A percentile compares a stretch with the other conserved stretches of the same genome.
phyloP scores from a whole-genome alignment of 92 coral and sea anemone genomes.

The Bergia sp. region DNA sequence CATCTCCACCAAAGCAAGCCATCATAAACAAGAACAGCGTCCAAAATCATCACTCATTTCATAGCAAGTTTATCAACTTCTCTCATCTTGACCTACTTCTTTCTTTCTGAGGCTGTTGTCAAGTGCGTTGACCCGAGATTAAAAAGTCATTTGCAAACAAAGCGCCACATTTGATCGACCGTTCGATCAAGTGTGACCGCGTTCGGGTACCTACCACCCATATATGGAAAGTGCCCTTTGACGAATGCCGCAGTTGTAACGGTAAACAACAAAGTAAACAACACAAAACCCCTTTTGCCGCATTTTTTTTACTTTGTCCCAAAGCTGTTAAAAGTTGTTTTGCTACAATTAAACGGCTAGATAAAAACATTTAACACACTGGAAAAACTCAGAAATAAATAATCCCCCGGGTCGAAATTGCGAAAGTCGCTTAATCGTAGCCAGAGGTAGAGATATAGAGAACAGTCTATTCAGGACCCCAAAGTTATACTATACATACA shows the following conservation, averaged over 20 bases:
- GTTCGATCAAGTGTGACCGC: conserved; percentile 20
- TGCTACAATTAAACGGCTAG: too few species aligned
- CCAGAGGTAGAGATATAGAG: too few species aligned
- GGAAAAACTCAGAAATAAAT: too few species aligned
- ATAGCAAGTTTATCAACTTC: conserved; percentile 29
- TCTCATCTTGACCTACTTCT: conserved; percentile 48
- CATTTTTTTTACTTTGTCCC: too few species aligned
- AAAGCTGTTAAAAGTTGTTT: too few species aligned
- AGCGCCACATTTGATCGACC: conserved; percentile 10
- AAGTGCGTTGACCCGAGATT: conserved; percentile 48
- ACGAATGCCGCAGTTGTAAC: background rate
- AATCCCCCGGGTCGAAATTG: too few species aligned
- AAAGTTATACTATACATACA: too few species aligned
- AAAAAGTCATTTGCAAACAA: conserved; percentile 46
- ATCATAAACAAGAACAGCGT: background rate
- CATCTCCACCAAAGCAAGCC: conserved; percentile 43
- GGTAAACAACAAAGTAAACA: conserved; percentile 25
- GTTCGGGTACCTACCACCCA: background rate
- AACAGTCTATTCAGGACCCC: too few species aligned
- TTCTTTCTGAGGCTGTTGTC: conserved; percentile 46
- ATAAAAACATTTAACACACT: too few species aligned
- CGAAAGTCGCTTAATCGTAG: too few species aligned
- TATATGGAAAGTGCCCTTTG: conserved; percentile 28
- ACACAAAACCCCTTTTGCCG: background rate
- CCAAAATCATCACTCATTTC: conserved; percentile 25